Base-by-base conservation (phyloP, 1,140 invertebrate species). In the Bombus pascuorum region DNA sequence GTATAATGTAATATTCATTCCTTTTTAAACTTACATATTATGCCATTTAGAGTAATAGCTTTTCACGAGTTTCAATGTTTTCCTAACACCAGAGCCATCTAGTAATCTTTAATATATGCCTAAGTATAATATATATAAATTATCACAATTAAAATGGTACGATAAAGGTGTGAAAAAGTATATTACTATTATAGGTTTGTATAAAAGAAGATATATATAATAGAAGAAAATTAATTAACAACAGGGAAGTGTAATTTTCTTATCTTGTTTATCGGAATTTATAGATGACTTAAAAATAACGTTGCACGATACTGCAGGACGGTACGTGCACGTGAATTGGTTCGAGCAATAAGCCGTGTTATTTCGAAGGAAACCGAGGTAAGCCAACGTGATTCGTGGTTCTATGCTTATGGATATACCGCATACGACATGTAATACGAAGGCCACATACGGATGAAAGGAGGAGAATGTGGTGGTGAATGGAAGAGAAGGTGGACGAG, bases 351-450 rank as follows among this genome's bases (percentile, higher is more conserved):
- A 85, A 87, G 71, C 77, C 62, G 62, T 47, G 37, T 39, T 83
- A 85, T 76, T 81, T 78, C 74, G 66, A 73, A 72, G 83, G 86
- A 87, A 87, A 83, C 47, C 47, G 71, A 70, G 78, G 79, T 85
- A 57, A 85, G 47, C 86, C 78, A 68, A 87, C 73, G 76, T 79
- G 32, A 71, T 84, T 88, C 62, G 59, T 57, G 71, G 57, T 57
- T 76, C n/a, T 76, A 44, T 44, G 57, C 73, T 88, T 83, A 71
- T 44, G 59, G 39, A 73, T 81, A 74, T 34, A 68, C 65, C 73
- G 66, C 39, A 65, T 53, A 44, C 53, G 72, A 77, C 77, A 32
- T 88, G 68, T 83, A 86, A 82, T 59, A 65, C 44, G 70, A 86
- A 44, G 18, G 44, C 65, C 44, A 83, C 37, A 71, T 86, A 74